Conservation (phyloP, 2,888 invertebrate species). For the Limnephilus auricula region DNA sequence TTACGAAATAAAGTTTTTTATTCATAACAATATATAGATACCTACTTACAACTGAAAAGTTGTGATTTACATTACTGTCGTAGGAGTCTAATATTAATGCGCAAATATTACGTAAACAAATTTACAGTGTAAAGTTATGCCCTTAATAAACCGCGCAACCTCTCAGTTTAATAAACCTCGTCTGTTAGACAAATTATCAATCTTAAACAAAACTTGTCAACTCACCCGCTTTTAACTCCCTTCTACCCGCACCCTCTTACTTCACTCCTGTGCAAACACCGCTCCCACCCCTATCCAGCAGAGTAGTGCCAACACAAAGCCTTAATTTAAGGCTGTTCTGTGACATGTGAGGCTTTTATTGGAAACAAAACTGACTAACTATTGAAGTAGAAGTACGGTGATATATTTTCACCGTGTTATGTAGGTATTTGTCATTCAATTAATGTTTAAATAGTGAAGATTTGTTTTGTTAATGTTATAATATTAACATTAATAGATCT, state of each 20-base stretch:
- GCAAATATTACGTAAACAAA: background rate
- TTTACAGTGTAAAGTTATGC: background rate
- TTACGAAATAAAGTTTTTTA: background rate
- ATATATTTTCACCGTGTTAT: background rate
- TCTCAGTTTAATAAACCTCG: background rate
- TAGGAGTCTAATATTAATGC: background rate
- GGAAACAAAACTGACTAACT: background rate
- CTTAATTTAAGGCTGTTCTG: background rate
- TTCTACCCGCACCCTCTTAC: background rate
- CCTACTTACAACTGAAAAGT: too few relatives aligned
- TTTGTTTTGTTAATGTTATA: background rate
- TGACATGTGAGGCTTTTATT: background rate
- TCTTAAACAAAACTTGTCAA: constrained; percentile 2
- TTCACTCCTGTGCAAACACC: background rate
- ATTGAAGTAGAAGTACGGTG: background rate
- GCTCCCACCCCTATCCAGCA: background rate
- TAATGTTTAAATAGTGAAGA: background rate
- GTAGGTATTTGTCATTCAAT: background rate
- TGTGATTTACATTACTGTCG: too few relatives aligned
- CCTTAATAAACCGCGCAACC: background rate
- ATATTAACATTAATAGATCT: too few relatives aligned
- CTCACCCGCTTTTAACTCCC: background rate
- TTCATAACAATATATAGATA: background rate
- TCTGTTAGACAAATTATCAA: background rate
- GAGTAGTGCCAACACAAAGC: background rate